phyloP scores from a whole-genome alignment of 2,113 vertebrate genomes.

The Chionis minor region DNA sequence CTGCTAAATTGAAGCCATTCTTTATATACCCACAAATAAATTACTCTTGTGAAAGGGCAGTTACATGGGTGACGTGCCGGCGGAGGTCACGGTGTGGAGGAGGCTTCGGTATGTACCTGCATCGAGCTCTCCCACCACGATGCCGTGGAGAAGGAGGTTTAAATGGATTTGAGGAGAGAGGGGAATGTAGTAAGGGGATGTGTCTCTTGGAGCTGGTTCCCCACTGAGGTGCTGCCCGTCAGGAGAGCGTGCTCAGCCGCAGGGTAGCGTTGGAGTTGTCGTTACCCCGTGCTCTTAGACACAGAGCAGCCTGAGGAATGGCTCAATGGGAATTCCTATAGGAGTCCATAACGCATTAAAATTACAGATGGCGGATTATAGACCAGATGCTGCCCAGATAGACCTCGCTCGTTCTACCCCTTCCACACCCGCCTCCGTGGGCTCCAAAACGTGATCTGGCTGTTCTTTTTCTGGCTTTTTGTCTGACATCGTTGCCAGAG shows the following conservation, averaged over 20 bases:
- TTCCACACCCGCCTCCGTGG: accelerated
- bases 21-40: not conserved
- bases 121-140: not conserved
- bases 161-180: not conserved
- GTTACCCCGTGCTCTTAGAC: accelerated
- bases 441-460: not conserved
- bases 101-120: not conserved
- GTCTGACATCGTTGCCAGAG: no score
- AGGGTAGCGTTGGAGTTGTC: accelerated
- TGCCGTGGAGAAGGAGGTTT: not conserved
- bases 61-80: not conserved
- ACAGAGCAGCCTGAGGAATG: not conserved
- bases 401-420: not conserved
- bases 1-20: not conserved
- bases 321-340: accelerated
- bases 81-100: not conserved
- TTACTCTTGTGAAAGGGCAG: accelerated
- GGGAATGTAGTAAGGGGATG: not conserved
- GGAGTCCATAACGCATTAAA: accelerated
- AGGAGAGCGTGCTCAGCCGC: accelerated
- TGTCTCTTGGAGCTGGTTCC: not conserved
- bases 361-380: not conserved
- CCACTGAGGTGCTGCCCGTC: not conserved
- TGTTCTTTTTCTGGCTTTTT: not conserved
- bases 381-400: not conserved